Evolutionary conservation across 2,888 invertebrate species (phyloP), one percentile per base, ranked within the genome.

Genomic region (Ectobius pallidus): DNA sequence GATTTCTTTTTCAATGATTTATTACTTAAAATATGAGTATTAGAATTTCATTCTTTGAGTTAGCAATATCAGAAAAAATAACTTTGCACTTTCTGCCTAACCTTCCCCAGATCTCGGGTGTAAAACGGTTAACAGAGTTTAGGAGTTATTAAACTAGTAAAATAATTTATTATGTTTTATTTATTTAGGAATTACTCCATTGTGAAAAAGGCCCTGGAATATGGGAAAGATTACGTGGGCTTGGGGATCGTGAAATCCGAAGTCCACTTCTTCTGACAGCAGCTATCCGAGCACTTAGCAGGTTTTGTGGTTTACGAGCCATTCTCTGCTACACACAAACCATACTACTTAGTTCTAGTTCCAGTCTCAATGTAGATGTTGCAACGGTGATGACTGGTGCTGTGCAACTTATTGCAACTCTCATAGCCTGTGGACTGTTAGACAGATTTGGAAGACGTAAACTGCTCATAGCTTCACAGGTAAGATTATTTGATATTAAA

Each of bases 381-480:
- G 76, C 77, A 9, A 77, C 78, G 7, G 77, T 81, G 69, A 79
- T 78, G 39, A 81, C 78, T 1, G 81, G 78, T 72, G 77, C 74
- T 18, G 78, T 81, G 25, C 81, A 81, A 74, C 78, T 80, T 0
- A 25, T 76, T 1, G 77, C 78, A 0, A 78, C 80, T 42, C 74
- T 76, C 67, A 70, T 78, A 62, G 78, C 79, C 2, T 76, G 77
- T 14, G 70, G 77, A 6, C 61, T 80, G 1, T 77, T 80, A 3
- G 86, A 86, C 76, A 78, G 78, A 34, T 79, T 80, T 25, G 86
- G 86, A 2, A 75, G 86, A 49, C 78, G 82, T 39, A 78, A 79
- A 42, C 78, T 86, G 9, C 79, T 86, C 3, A 77, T 84, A 9
- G 73, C 81, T 32, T 83, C 83, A 1, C 83, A 84, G 30, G 61